phyloP scores from a whole-genome alignment of 1,140 invertebrate genomes.

The Drosophila tsacasi region DNA sequence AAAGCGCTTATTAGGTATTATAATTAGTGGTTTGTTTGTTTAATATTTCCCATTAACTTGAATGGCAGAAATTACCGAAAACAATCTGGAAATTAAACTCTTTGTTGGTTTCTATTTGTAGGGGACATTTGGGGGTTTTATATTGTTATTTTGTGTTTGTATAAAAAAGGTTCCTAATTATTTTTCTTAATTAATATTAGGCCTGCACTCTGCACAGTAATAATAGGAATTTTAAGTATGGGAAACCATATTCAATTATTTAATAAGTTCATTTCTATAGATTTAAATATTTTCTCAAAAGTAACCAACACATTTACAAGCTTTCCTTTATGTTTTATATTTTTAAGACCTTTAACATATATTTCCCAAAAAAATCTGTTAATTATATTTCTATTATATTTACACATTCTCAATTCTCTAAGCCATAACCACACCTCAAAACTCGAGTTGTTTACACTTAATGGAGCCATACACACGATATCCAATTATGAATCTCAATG shows the following conservation, averaged over 20 bases:
- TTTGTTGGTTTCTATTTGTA: neutral
- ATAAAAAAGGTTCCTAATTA: no score
- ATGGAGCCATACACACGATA: constrained; percentile 6
- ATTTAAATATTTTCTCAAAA: no score
- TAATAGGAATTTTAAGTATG: neutral
- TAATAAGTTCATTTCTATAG: no score
- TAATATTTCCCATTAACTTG: constrained; percentile 32
- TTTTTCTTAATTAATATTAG: no score
- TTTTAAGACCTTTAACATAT: neutral
- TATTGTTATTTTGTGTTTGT: neutral
- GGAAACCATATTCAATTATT: neutral
- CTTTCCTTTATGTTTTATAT: no score
- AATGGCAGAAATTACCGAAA: constrained; percentile 39
- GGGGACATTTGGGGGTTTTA: neutral
- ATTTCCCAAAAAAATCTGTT: neutral
- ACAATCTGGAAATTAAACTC: constrained; percentile 26
- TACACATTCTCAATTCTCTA: neutral
- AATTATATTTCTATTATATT: neutral
- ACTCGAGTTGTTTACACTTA: constrained; percentile 10
- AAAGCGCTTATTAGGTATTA: constrained; percentile 49
- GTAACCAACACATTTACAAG: neutral
- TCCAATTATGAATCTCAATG: constrained; percentile 58
- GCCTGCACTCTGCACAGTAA: no score
- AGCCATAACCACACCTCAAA: neutral
- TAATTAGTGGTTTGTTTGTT: constrained; percentile 45